Evolutionary conservation across 2,113 vertebrate genomes (phyloP).

Genomic region (Girardinichthys multiradiatus): DNA sequence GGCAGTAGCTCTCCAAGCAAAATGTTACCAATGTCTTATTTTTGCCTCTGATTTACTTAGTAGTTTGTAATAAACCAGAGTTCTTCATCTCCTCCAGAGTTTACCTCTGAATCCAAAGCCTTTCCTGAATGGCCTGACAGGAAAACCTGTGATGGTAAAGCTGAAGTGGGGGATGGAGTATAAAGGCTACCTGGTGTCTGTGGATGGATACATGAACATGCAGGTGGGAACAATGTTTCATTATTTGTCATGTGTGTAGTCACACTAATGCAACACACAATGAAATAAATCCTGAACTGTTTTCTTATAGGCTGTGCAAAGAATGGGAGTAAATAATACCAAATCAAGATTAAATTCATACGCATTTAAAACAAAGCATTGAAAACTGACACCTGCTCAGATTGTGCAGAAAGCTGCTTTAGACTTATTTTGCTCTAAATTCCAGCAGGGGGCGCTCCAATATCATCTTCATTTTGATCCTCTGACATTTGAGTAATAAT

Average conservation of each 20-base stretch:
- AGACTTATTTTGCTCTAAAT: neutral
- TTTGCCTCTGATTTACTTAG: neutral
- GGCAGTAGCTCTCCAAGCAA: too few relatives aligned
- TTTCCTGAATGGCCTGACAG: conserved; percentile 96
- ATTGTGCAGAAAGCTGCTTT: neutral
- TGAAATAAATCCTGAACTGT: neutral
- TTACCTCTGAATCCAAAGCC: conserved; percentile 97
- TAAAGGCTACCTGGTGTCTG: conserved; percentile 96
- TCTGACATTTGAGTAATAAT: too few relatives aligned
- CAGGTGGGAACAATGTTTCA: conserved; percentile 79
- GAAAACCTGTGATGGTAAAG: conserved; percentile 98
- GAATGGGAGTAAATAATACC: too few relatives aligned
- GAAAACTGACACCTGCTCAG: neutral
- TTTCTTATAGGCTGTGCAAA: too few relatives aligned
- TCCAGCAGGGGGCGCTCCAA: neutral
- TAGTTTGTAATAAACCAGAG: neutral
- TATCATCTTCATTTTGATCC: neutral
- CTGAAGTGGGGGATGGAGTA: conserved; percentile 99
- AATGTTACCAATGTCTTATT: neutral
- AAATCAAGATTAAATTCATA: too few relatives aligned
- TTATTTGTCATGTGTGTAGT: neutral
- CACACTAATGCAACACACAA: neutral
- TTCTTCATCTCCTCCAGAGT: conserved; percentile 80
- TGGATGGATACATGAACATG: conserved; percentile 99
- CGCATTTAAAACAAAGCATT: too few relatives aligned